Percentiles rank a stretch among this genome's conserved stretches.
Conservation (phyloP, 2,888 invertebrate genomes). For the Eupithecia tripunctaria region DNA sequence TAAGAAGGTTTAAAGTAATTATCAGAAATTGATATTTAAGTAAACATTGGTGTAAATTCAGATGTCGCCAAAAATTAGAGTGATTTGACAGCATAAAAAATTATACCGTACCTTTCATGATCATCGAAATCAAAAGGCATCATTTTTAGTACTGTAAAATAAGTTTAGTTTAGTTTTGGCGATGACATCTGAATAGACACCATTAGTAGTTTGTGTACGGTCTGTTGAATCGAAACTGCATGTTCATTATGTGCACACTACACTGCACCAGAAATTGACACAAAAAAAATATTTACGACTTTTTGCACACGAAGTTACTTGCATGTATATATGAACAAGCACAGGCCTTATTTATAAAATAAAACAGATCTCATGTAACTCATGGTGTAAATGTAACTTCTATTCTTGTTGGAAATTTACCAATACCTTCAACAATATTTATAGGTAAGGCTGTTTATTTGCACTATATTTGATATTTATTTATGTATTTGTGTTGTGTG, state of each 20-base stretch:
- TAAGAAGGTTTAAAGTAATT: neutral
- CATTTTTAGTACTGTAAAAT: no score
- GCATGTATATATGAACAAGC: neutral
- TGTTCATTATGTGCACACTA: neutral
- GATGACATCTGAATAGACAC: no score
- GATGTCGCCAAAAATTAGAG: no score
- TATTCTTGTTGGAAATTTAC: neutral
- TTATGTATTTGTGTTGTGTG: slow-evolving; percentile 40
- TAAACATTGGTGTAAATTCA: no score
- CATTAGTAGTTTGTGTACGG: neutral
- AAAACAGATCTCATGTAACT: no score
- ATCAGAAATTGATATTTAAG: neutral
- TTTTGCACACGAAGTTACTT: neutral
- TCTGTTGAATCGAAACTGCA: neutral
- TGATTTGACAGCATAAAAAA: no score
- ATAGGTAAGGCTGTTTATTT: slow-evolving; percentile 25
- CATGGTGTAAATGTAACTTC: neutral
- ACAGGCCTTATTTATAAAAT: neutral
- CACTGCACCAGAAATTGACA: neutral
- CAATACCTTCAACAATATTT: neutral
- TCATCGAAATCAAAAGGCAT: no score
- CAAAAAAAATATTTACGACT: neutral
- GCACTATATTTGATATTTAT: slow-evolving; percentile 41
- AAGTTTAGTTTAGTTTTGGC: no score
- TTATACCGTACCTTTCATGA: no score